Percentiles rank a stretch among this genome's conserved stretches.
Evolutionary conservation across 2,888 invertebrate species (phyloP).

Genomic region (Periphyllus acericola): DNA sequence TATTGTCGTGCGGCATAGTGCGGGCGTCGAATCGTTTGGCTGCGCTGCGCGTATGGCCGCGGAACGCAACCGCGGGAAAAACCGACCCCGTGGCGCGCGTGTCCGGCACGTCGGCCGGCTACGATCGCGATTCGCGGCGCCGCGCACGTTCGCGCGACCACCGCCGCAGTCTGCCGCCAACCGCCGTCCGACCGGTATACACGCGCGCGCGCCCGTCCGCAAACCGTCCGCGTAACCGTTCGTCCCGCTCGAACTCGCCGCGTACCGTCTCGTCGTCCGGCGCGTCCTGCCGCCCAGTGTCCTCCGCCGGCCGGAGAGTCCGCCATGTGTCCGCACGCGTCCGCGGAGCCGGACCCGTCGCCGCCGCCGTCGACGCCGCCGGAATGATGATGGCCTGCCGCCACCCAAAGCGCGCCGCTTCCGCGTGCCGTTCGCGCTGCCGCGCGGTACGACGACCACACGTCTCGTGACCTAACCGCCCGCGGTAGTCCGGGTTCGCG

Average conservation of each 20-base stretch:
- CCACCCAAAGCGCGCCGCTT: background rate
- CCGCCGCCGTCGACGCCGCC: slow-evolving; percentile 13
- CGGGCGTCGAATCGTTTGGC: slow-evolving; percentile 22
- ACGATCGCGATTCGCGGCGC: slow-evolving; percentile 22
- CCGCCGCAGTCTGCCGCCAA: slow-evolving; percentile 47
- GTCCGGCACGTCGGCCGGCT: slow-evolving; percentile 36
- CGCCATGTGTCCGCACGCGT: background rate
- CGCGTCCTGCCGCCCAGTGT: background rate
- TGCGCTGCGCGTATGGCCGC: slow-evolving; percentile 40
- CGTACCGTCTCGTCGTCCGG: background rate
- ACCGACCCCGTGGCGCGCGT: background rate
- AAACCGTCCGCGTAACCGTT: background rate
- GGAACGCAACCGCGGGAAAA: background rate
- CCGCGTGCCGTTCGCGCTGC: background rate
- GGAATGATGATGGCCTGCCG: background rate
- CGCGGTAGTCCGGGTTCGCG: too few relatives aligned
- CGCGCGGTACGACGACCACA: background rate
- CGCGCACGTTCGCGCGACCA: slow-evolving; percentile 18
- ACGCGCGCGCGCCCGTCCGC: background rate
- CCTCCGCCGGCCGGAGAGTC: background rate
- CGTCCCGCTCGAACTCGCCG: background rate
- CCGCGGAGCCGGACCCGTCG: background rate
- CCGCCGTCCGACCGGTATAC: background rate
- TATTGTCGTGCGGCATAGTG: too few relatives aligned
- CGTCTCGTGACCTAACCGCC: background rate